phyloP scores from a whole-genome alignment of 1,140 invertebrate genomes.

The Drosophila persimilis region DNA sequence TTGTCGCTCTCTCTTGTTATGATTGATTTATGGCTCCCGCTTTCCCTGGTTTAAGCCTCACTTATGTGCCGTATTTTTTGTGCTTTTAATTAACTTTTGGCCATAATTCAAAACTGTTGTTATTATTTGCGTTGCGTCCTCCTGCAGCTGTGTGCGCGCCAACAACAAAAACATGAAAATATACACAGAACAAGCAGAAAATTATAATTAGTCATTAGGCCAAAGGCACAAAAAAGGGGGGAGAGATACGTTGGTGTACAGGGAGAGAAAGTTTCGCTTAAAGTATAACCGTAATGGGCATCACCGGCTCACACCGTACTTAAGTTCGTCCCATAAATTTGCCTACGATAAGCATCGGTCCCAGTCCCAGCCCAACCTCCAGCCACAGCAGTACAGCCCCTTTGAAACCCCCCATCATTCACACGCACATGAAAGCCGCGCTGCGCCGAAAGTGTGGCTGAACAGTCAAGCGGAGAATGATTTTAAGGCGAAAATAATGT shows the following conservation, averaged over 20 bases:
- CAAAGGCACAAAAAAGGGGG: constrained; percentile 21
- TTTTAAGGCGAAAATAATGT: constrained; percentile 78
- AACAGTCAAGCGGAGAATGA: constrained; percentile 57
- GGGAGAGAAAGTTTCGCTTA: constrained; percentile 14
- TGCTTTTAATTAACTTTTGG: constrained; percentile 63
- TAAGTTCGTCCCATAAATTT: constrained; percentile 65
- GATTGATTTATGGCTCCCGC: constrained; percentile 60
- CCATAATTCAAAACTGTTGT: constrained; percentile 49
- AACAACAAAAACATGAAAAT: constrained; percentile 34
- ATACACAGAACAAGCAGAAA: constrained; percentile 36
- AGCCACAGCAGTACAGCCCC: neutral
- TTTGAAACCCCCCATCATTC: neutral
- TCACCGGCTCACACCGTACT: constrained; percentile 61
- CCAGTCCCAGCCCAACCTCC: neutral
- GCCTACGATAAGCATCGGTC: constrained; percentile 66
- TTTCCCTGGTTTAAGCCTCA: constrained; percentile 9
- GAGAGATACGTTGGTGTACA: neutral
- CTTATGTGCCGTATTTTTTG: constrained; percentile 17
- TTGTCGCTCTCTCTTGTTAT: neutral
- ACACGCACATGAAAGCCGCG: constrained; percentile 30
- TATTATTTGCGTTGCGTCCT: constrained; percentile 20
- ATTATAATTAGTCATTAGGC: constrained; percentile 71
- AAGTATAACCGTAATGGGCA: constrained; percentile 46
- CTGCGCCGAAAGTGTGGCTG: constrained; percentile 53
- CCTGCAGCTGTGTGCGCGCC: constrained; percentile 38